Percentiles rank a stretch among this genome's conserved stretches.
Conservation (phyloP, 2,113 vertebrate species). For the Thunnus thynnus region DNA sequence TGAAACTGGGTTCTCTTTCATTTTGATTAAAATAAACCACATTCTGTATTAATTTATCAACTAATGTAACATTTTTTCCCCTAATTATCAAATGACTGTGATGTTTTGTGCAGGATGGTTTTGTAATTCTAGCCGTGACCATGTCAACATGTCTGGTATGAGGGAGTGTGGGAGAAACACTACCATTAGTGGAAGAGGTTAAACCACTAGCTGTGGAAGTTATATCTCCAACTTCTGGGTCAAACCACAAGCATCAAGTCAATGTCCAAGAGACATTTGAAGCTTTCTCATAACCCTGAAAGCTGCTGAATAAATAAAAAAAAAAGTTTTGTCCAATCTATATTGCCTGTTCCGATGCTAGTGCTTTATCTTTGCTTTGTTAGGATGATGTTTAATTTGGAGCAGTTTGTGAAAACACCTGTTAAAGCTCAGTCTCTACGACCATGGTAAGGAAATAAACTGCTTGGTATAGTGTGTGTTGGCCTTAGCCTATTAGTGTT, state of each 20-base stretch:
- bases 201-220: slow-evolving; percentile 53
- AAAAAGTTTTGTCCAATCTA: not conserved
- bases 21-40: slow-evolving; percentile 42
- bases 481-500: slow-evolving; percentile 62
- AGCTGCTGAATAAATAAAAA: slow-evolving; percentile 9
- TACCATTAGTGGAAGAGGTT: slow-evolving; percentile 50
- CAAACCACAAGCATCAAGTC: slow-evolving; percentile 37
- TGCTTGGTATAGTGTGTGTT: slow-evolving; percentile 11
- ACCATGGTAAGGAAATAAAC: slow-evolving; percentile 25
- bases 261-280: not conserved
- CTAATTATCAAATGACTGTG: slow-evolving; percentile 29
- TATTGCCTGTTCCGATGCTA: not conserved
- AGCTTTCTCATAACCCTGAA: slow-evolving; percentile 20
- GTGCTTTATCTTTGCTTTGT: slow-evolving; percentile 1
- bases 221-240: slow-evolving; percentile 44
- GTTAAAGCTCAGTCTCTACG: slow-evolving; percentile 29
- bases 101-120: slow-evolving; percentile 33
- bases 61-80: not conserved
- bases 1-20: slow-evolving; percentile 5
- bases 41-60: slow-evolving; percentile 37
- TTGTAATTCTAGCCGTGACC: slow-evolving; percentile 42
- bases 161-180: slow-evolving; percentile 44
- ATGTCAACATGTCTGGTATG: slow-evolving; percentile 47
- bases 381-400: slow-evolving; percentile 1
- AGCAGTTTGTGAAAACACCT: slow-evolving; percentile 30